Conservation (phyloP, 2,888 invertebrate genomes). For the Leptarthrus brevirostris region DNA sequence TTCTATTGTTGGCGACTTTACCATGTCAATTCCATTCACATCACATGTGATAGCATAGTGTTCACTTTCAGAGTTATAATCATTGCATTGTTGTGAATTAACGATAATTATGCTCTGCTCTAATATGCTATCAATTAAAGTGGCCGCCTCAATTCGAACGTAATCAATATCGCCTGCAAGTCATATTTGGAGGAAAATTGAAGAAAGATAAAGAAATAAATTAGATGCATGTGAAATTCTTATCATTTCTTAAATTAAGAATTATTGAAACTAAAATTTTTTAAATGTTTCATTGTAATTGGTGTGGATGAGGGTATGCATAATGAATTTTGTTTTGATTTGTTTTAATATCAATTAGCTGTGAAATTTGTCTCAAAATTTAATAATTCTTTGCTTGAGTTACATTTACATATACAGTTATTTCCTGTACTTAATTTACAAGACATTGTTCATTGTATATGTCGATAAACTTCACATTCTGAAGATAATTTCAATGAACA, state of each 20-base stretch:
- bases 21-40: constrained; percentile 64
- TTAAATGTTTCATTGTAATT: not conserved
- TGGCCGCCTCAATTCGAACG: constrained; percentile 64
- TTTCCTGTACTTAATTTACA: too few species aligned
- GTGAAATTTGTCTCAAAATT: constrained; percentile 33
- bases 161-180: constrained; percentile 49
- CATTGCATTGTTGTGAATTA: constrained; percentile 58
- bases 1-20: constrained; percentile 66
- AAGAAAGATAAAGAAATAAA: constrained; percentile 42
- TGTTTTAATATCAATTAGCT: constrained; percentile 34
- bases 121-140: constrained; percentile 65
- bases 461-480: too few species aligned
- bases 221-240: constrained; percentile 35
- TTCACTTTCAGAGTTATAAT: constrained; percentile 65
- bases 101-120: constrained; percentile 65
- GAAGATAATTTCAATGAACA: too few species aligned
- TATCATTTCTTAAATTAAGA: constrained; percentile 49
- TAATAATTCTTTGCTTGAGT: too few species aligned
- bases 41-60: constrained; percentile 67
- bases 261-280: not conserved
- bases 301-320: constrained; percentile 34
- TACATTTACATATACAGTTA: too few species aligned
- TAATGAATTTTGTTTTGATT: constrained; percentile 20
- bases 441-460: too few species aligned
- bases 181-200: constrained; percentile 31